Base-by-base conservation (phyloP, 2,797 vertebrate genomes). In the Muscicapa comitata region DNA sequence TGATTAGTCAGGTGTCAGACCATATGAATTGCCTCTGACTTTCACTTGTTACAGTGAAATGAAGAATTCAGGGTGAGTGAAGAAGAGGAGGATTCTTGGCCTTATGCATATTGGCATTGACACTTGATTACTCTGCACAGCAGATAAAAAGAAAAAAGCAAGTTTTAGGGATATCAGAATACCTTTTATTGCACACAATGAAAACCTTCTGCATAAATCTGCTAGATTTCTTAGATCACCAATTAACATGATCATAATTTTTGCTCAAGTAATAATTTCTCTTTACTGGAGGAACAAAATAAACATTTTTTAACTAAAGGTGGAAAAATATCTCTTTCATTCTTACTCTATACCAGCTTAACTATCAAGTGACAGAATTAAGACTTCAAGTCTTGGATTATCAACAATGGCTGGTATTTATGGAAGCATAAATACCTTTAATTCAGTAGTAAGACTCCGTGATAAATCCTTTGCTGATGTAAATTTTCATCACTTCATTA, bases 401-500 rank as follows among this genome's bases (percentile, higher is more conserved):
- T 68, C 57, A 88, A 77, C 53, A 93, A 43, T 21, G 16, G n/a
- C 86, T 91, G 28, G 24, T 57, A 93, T 96, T 94, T 94, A 95
- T 92, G 68, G 63, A 93, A 76, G 42, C 45, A 67, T 90, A 85
- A 70, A 58, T 80, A 63, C 33, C 47, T 71, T 82, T 77, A 92
- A 85, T 85, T 91, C 75, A 59, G 42, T 25, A 87, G 18, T 55
- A 91, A 72, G 29, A 7, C 75, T 75, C 53, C 58, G 58, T 47
- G 26, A 91, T 87, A 94, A 94, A 93, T 88, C 54, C 73, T 86
- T 77, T 42, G 81, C 89, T 94, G 89, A 94, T 72, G 91, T 59
- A 93, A 88, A 93, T 93, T 93, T 89, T 92, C 91, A 92, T 88
- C 85, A 80, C 68, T 93, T 91, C 81, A 91, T 96, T 96, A 96